Evolutionary conservation across 1,140 invertebrate species (phyloP), one percentile per base, ranked within the genome.

Genomic region (Zaprionus africanus): DNA sequence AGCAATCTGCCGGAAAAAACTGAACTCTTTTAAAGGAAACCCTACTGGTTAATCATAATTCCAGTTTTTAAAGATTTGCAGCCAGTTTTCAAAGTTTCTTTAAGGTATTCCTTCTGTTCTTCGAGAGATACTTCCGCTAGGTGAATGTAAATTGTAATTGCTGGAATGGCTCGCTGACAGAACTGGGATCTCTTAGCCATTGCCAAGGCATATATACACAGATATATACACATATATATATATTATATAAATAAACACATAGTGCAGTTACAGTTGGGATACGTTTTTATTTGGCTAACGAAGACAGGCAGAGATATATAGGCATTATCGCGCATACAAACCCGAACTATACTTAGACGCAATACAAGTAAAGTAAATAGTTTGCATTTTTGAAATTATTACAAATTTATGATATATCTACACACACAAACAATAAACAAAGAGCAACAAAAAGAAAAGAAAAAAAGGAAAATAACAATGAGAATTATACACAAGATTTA

Each of bases 401-500:
- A 77, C 59, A 73, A 31, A 58, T 73, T 67, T 77, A 73, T 58
- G 26, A 74, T 53, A 76, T 64, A 66, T 56, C 51, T 73, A 61
- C 53, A 67, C 56, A 43, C 36, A 49, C 65, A 46, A 26, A 38
- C 59, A 65, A 57, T 28, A 54, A 56, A 65, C 51, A 65, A 65
- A 24, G 49, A 67, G 41, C 46, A 81, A 69, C 59, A 76, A 59
- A 59, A 63, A 56, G 5, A 7, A 17, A 76, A 46, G 69, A 59
- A 65, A 59, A 41, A 54, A 49, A 73, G 74, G 46, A 58, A 49
- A 73, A 77, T 26, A 68, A 65, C 28, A 66, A 58, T 67, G 62
- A 54, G 62, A 71, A 77, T 78, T 88, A 87, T 88, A 87, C 74
- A 86, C 68, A 66, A 75, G 63, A 77, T 87, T 87, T 88, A 90